These are phyloP conservation scores for Drosophila nannoptera DNA, from an alignment of 1,140 invertebrate genomes.

Conservation along the genomic window DNA sequence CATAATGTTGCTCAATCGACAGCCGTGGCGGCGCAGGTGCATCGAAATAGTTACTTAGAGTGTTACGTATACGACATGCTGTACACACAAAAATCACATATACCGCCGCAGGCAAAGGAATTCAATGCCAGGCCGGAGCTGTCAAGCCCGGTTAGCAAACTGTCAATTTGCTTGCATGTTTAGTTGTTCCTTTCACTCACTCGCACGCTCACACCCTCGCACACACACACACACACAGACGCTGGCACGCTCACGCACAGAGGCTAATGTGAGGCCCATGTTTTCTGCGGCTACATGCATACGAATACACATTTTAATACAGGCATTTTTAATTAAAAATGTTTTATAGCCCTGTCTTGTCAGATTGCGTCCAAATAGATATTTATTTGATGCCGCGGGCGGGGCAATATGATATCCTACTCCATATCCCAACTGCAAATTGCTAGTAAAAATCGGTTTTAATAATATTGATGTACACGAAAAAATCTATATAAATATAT, in stretches of 20 bases:
- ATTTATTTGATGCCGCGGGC: background rate
- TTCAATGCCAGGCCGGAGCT: constrained; percentile 14
- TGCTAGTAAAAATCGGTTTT: too few species aligned
- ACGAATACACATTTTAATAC: too few species aligned
- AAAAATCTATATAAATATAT: too few species aligned
- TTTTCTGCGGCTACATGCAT: too few species aligned
- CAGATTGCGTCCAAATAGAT: background rate
- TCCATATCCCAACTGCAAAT: background rate
- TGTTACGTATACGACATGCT: constrained; percentile 62
- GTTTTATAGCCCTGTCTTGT: background rate
- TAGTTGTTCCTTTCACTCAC: constrained; percentile 29
- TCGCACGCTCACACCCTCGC: too few species aligned
- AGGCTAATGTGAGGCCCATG: too few species aligned
- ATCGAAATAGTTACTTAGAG: constrained; percentile 58
- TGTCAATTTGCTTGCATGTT: constrained; percentile 67
- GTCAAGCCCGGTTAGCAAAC: constrained; percentile 56
- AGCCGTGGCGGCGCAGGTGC: constrained; percentile 61
- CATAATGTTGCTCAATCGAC: constrained; percentile 50
- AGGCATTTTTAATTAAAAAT: background rate
- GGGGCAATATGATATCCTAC: background rate
- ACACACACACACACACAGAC: background rate
- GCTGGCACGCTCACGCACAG: too few species aligned
- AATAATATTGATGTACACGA: too few species aligned
- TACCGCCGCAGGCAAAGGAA: constrained; percentile 9
- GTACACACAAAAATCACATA: constrained; percentile 22